Base-by-base conservation (phyloP, 2,797 vertebrate genomes). In the Peromyscus attwateri region DNA sequence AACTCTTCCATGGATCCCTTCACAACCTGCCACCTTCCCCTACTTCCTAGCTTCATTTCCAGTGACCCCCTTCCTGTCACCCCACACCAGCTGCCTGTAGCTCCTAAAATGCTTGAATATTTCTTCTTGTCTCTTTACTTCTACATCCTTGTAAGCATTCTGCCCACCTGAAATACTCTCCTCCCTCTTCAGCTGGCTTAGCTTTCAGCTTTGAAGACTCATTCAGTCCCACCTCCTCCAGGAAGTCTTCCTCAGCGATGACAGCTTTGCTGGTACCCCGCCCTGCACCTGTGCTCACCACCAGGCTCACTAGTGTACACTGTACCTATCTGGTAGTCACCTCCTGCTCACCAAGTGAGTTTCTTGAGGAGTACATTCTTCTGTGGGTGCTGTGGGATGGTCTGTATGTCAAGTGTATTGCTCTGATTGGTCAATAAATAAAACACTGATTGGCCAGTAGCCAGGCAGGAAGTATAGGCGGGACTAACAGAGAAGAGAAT, bases 151-250 rank as follows among this genome's bases (percentile, higher is more conserved):
- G 12, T 37, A 29, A 95, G 87, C 17, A 93, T n/a, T 66, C 66
- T 55, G 46, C 81, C 70, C 75, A 9, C 85, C 71, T 87, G 73
- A 29, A 94, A 66, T 43, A n/a, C 52, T 46, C 82, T 81, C 27
- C 0, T 60, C 52, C 64, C 66, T 57, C 57, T 83, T 89, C 13
- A 73, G 79, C 80, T 76, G 57, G 29, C 57, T 89, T 14, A 46
- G 75, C 49, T 85, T 95, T 71, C 7, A 64, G 92, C n/a, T 71
- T 91, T 73, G 79, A 60, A 70, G 83, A 92, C 57, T 66, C 77
- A 46, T 11, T 64, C 25, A 29, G 81, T 37, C 52, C 12, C 31
- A 62, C 21, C 40, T 52, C 43, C 55, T 68, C 55, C 25, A 75
- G 40, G 62, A 89, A 93, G 68, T 79, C 87, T 91, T 62, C 64